Conservation (phyloP, 2,888 invertebrate species). For the Steromphala cineraria region DNA sequence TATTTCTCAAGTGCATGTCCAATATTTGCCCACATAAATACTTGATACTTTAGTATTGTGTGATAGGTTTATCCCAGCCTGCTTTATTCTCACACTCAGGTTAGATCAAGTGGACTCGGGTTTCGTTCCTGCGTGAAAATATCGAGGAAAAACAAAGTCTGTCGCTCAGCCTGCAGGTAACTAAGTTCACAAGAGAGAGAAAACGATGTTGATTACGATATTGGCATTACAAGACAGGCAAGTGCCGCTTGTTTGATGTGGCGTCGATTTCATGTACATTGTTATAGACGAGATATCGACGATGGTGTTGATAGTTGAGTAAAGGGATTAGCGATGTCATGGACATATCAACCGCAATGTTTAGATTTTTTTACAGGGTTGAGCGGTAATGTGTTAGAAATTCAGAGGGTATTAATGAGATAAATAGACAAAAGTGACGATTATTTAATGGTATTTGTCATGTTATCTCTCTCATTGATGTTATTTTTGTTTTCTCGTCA, state of each 20-base stretch:
- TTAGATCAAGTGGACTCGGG: not conserved
- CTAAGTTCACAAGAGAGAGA: not conserved
- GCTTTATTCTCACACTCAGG: not conserved
- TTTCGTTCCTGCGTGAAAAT: slow-evolving; percentile 7
- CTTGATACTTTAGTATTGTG: not conserved
- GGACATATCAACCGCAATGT: not conserved
- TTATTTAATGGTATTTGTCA: no score
- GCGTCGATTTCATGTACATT: not conserved
- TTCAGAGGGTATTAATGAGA: no score
- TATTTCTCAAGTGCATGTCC: not conserved
- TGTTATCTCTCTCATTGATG: no score
- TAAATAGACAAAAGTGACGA: no score
- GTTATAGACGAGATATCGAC: slow-evolving; percentile 7
- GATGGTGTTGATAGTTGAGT: not conserved
- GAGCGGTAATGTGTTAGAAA: no score
- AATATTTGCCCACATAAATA: not conserved
- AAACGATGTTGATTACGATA: not conserved
- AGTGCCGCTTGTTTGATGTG: not conserved
- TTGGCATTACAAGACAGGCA: not conserved
- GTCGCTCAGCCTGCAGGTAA: not conserved
- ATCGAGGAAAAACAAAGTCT: not conserved
- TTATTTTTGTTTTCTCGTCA: no score
- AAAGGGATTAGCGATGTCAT: not conserved
- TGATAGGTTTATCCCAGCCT: not conserved
- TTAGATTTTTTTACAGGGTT: not conserved